A percentile compares a stretch with the other conserved stretches of the same genome.
These are phyloP conservation scores for Phyllostomus hastatus DNA, from an alignment of 2,113 vertebrate genomes.

Conservation along the genomic window DNA sequence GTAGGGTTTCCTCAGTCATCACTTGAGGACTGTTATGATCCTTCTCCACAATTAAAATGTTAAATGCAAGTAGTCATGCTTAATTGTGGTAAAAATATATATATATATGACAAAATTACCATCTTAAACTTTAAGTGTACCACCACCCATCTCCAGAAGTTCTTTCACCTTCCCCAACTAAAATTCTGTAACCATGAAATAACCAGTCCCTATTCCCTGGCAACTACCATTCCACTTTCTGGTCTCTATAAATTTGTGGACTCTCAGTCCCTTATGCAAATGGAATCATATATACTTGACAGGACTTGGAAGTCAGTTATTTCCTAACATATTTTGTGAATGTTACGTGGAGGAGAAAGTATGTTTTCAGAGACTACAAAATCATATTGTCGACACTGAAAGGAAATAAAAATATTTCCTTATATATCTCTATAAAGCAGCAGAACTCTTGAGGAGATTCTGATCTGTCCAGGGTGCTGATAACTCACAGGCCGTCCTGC, in stretches of 20 bases:
- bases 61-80: not conserved
- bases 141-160: not conserved
- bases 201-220: not conserved
- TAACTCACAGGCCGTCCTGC: not conserved
- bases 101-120: not conserved
- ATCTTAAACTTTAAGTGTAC: not conserved
- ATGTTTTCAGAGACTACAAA: not conserved
- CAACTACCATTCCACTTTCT: not conserved
- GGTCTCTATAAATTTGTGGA: not conserved
- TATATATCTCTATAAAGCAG: not conserved
- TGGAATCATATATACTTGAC: not conserved
- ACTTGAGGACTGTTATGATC: not conserved
- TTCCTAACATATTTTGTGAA: not conserved
- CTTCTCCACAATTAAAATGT: not conserved
- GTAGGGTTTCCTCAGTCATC: not conserved
- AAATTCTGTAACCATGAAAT: not conserved
- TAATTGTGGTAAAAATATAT: not conserved
- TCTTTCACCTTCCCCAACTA: not conserved
- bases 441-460: not conserved
- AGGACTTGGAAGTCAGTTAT: not conserved
- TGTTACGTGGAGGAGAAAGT: not conserved
- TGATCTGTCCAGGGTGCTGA: constrained; percentile 55
- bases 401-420: not conserved
- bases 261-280: not conserved
- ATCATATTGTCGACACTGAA: not conserved